Percentiles rank a stretch among this genome's conserved stretches.
Conservation (phyloP, 2,888 invertebrate species). For the Epistrophe eligans region DNA sequence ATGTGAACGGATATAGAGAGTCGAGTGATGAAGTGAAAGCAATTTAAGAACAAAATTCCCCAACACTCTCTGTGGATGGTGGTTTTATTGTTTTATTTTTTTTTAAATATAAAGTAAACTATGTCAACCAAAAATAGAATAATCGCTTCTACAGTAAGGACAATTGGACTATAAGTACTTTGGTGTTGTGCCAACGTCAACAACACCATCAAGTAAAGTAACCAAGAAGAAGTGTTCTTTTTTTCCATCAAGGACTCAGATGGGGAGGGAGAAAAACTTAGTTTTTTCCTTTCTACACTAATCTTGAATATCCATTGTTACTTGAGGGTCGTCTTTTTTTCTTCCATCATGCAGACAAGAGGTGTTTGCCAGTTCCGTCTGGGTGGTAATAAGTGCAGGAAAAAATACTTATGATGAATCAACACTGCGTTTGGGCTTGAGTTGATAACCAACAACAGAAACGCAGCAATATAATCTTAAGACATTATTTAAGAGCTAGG, state of each 20-base stretch:
- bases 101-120: constrained; percentile 59
- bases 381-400: constrained; percentile 59
- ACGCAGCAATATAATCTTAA: neutral
- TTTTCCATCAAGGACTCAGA: constrained; percentile 20
- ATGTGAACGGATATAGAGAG: constrained; percentile 25
- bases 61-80: constrained; percentile 33
- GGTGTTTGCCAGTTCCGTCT: constrained; percentile 51
- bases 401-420: constrained; percentile 41
- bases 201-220: neutral
- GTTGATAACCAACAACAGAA: neutral
- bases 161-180: constrained; percentile 55
- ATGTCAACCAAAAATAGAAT: constrained; percentile 72
- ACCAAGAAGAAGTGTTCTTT: constrained; percentile 25
- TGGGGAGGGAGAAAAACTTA: constrained; percentile 17
- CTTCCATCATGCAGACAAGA: neutral
- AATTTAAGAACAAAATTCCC: constrained; percentile 21
- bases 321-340: constrained; percentile 23
- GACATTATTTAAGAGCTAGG: neutral
- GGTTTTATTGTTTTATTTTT: neutral
- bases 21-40: constrained; percentile 48
- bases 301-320: constrained; percentile 57
- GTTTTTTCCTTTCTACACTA: constrained; percentile 38
- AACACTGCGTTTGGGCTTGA: constrained; percentile 18
- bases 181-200: constrained; percentile 50
- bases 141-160: constrained; percentile 51